Percentiles rank a stretch among this genome's conserved stretches.
These are phyloP conservation scores for Sylvia atricapilla DNA, from an alignment of 2,113 vertebrate genomes.

Conservation along the genomic window DNA sequence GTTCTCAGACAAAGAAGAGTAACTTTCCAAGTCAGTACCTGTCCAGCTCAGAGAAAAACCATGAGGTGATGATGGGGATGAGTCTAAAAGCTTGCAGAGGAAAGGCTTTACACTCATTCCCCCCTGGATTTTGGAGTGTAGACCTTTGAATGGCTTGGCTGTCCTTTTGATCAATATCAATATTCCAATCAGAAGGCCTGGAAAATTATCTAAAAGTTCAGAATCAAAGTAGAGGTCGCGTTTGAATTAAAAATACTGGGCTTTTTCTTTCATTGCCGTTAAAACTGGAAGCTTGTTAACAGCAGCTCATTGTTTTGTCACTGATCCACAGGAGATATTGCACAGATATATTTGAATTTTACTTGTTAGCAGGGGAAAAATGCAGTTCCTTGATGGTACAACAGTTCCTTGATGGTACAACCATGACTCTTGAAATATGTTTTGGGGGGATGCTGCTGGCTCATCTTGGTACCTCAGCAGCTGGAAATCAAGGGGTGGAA, in stretches of 20 bases:
- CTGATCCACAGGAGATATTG: rapidly evolving
- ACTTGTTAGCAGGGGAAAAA: background rate
- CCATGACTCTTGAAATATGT: rapidly evolving
- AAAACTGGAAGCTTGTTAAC: background rate
- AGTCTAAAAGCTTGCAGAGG: background rate
- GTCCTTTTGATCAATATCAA: background rate
- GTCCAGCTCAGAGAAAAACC: background rate
- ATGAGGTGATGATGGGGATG: background rate
- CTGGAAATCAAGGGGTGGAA: background rate
- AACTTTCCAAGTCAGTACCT: background rate
- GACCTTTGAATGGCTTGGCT: background rate
- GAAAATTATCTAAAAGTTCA: background rate
- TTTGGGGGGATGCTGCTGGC: background rate
- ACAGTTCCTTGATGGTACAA: background rate
- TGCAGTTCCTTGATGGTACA: background rate
- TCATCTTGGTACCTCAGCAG: background rate
- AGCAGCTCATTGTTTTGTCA: background rate
- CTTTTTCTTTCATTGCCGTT: background rate
- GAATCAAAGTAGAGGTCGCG: background rate
- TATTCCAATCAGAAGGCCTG: too few relatives aligned
- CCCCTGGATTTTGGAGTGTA: background rate
- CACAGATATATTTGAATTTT: background rate
- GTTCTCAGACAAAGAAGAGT: background rate
- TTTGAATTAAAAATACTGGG: rapidly evolving
- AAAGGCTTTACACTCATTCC: background rate